phyloP scores from a whole-genome alignment of 1,140 invertebrate genomes.

The Thaumatotibia leucotreta region DNA sequence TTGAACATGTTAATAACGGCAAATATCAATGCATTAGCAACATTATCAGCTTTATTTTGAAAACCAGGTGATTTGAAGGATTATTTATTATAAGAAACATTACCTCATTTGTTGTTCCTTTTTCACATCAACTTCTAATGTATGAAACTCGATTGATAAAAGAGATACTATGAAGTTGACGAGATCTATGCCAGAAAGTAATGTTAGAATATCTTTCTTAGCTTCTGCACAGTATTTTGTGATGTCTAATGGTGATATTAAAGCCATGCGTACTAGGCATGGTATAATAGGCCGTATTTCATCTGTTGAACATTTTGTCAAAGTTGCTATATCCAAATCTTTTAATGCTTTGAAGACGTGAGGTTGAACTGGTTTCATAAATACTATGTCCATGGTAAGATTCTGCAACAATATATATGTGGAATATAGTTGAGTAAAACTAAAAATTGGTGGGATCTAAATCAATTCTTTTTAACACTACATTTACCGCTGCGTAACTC shows the following conservation, averaged over 20 bases:
- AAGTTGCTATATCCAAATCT: constrained; percentile 61
- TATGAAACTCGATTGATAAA: constrained; percentile 95
- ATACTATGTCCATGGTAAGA: constrained; percentile 43
- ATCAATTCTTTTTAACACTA: too few species aligned
- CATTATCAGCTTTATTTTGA: too few species aligned
- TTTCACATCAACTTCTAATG: constrained; percentile 93
- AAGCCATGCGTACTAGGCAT: constrained; percentile 94
- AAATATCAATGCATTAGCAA: too few species aligned
- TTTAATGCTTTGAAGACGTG: constrained; percentile 72
- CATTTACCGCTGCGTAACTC: neutral
- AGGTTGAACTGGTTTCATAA: constrained; percentile 69
- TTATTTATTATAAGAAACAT: constrained; percentile 33
- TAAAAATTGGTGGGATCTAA: too few species aligned
- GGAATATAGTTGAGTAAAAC: too few species aligned
- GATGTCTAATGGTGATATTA: constrained; percentile 92
- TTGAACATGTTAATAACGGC: too few species aligned
- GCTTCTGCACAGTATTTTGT: constrained; percentile 89
- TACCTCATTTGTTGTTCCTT: constrained; percentile 94
- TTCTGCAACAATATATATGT: constrained; percentile 16
- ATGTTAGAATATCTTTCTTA: constrained; percentile 91
- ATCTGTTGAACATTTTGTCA: constrained; percentile 62
- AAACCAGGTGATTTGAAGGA: too few species aligned
- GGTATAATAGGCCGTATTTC: constrained; percentile 92
- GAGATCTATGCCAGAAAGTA: constrained; percentile 93
- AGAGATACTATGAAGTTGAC: constrained; percentile 96